Base-by-base conservation (phyloP, 2,888 invertebrate genomes). In the Allacma fusca region DNA sequence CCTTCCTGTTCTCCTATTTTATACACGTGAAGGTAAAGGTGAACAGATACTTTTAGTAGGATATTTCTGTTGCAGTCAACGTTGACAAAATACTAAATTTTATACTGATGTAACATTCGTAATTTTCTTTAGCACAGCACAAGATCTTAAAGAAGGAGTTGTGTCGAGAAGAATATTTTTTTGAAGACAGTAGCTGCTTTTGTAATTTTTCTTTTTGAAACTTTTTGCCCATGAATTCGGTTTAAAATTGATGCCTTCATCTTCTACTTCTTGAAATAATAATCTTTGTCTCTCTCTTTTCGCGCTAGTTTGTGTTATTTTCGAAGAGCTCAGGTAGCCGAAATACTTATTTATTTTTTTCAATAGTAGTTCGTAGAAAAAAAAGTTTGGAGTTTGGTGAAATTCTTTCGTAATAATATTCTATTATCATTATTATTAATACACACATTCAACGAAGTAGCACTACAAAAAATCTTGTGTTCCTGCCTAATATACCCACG, bases 401-500 rank as follows among this genome's bases (percentile, higher is more conserved):
- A 34, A 50, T n/a, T 50, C 50, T 50, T 50, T n/a, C 50, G 24
- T 62, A 57, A 57, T 24, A 62, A 24, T 24, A 62, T 24, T 2
- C 23, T 62, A 24, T 24, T 24, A 24, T n/a, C n/a, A n/a, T n/a
- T 13, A 23, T 19, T 9, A 23, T 62, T 24, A 62, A 13, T 26
- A 62, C n/a, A 62, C 26, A 62, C n/a, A 24, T 62, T 62, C 12
- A 24, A 62, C 26, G 62, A 62, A 21, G 62, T 62, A 62, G 23
- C 26, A 62, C 23, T 62, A 62, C 7, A 26, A 62, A 62, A 24
- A 9, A 62, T 12, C 62, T 12, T 50, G 16, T 16, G 5, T 50
- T 50, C 50, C 50, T 50, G 50, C 24, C n/a, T 62, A 78, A 34
- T 75, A 78, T 43, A 78, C 75, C 75, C 75, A 78, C n/a, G 70